A percentile compares a stretch with the other conserved stretches of the same genome.
These are phyloP conservation scores for Lates japonicus DNA, from an alignment of 2,797 vertebrate genomes.

Conservation along the genomic window DNA sequence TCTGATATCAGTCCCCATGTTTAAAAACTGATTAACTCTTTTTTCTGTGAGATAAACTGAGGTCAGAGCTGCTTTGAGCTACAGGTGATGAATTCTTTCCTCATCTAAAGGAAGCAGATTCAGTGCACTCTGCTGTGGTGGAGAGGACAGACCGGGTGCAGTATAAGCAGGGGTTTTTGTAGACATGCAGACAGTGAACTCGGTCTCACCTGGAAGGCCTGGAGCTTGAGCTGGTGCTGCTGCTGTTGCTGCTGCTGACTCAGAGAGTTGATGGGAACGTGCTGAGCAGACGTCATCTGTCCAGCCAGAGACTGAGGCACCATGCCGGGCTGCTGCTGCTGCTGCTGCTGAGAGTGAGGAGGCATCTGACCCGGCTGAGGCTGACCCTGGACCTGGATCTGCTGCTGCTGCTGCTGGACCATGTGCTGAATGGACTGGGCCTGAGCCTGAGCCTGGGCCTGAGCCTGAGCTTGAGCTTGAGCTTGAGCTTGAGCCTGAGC, in stretches of 20 bases:
- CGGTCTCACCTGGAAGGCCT: conserved; percentile 88
- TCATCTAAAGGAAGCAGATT: too few relatives aligned
- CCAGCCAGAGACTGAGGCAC: conserved; percentile 89
- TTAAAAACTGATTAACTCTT: too few relatives aligned
- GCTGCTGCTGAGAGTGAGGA: conserved; percentile 84
- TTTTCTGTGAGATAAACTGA: too few relatives aligned
- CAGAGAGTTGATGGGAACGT: conserved; percentile 85
- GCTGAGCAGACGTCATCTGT: conserved; percentile 88
- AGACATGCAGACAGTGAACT: not conserved
- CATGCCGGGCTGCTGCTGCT: conserved; percentile 86
- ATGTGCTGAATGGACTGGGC: conserved; percentile 85
- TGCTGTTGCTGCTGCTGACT: conserved; percentile 88
- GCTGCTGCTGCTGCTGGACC: conserved; percentile 79
- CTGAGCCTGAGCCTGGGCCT: conserved; percentile 69
- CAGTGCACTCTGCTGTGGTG: too few relatives aligned
- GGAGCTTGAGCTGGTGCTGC: conserved; percentile 89
- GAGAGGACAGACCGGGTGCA: too few relatives aligned
- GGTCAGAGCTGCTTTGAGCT: too few relatives aligned
- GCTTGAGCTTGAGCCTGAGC: conserved; percentile 14
- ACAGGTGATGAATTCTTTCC: too few relatives aligned
- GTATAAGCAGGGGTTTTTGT: too few relatives aligned
- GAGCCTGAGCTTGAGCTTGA: conserved; percentile 24
- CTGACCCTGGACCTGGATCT: conserved; percentile 62
- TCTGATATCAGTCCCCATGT: too few relatives aligned
- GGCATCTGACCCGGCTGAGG: conserved; percentile 86